Base-by-base conservation (phyloP, 2,113 vertebrate genomes). In the Lota lota region DNA sequence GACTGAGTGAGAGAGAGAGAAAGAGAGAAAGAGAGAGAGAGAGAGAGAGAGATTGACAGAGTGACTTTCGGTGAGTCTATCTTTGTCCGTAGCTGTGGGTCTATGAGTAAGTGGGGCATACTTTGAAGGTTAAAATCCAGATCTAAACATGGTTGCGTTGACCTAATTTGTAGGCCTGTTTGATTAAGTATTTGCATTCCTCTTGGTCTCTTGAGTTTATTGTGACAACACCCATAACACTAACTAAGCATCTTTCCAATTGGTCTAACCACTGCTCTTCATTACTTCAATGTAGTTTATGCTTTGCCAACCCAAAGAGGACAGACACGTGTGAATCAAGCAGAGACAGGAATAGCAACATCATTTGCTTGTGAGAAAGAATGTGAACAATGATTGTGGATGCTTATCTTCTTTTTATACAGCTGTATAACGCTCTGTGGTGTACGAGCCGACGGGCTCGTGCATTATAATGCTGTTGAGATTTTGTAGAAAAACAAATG, bases 391-490 rank as follows among this genome's bases (percentile, higher is more conserved):
- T 71, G 21, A 79, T 64, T 73, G 57, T 64, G 69, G 33, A 64
- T 28, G 33, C 60, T 63, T 12, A 69, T 72, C 10, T 6, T 47
- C 5, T 18, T 68, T 16, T 64, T 59, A 63, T 70, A 40, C 61
- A 63, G 67, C 28, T 19, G 20, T 60, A 61, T 24, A 71, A 22
- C 28, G 36, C 68, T 75, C 5, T 79, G 64, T 66, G 21, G 20
- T 21, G 50, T 17, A 69, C 73, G 67, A 82, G 18, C 56, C 19
- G 24, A 11, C 36, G 36, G 36, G 22, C 66, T 51, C 74, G 69
- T 60, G 77, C 50, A 53, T 73, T 78, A 69, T 76, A 73, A 73
- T 58, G 4, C 19, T 7, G 76, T 63, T 76, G 73, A 79, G 73
- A 70, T 80, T 75, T 68, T 68, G 20, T 1, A 69, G 50, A 59